Conservation (phyloP, 2,797 vertebrate species). For the Mus minutoides region DNA sequence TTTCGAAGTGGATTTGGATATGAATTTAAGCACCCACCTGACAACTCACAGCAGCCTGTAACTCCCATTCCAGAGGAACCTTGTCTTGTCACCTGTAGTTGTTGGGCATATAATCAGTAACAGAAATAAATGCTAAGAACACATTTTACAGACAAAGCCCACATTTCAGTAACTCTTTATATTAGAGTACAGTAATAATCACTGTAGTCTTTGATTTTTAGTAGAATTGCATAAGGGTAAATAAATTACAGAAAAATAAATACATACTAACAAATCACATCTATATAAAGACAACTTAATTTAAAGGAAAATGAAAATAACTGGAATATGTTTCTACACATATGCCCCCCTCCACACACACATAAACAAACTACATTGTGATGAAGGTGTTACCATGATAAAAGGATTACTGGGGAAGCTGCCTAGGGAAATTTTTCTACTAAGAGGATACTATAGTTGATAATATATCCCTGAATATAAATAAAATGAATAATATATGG, state of each 20-base stretch:
- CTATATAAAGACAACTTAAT: neutral
- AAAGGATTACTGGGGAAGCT: neutral
- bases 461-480: neutral
- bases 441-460: neutral
- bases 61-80: neutral
- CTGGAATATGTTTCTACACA: neutral
- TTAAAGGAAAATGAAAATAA: neutral
- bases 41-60: neutral
- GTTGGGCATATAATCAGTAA: neutral
- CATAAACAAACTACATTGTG: neutral
- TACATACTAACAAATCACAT: neutral
- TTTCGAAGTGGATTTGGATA: too few species aligned
- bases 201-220: neutral
- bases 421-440: neutral
- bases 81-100: neutral
- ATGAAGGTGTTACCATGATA: neutral
- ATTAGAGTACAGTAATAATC: neutral
- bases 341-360: too few species aligned
- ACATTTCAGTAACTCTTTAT: neutral
- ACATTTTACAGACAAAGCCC: neutral
- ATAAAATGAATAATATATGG: neutral
- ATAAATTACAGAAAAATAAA: neutral
- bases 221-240: neutral
- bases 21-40: neutral
- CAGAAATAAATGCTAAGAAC: neutral